Evolutionary conservation across 2,113 vertebrate species (phyloP).

Genomic region (Zeus faber): DNA sequence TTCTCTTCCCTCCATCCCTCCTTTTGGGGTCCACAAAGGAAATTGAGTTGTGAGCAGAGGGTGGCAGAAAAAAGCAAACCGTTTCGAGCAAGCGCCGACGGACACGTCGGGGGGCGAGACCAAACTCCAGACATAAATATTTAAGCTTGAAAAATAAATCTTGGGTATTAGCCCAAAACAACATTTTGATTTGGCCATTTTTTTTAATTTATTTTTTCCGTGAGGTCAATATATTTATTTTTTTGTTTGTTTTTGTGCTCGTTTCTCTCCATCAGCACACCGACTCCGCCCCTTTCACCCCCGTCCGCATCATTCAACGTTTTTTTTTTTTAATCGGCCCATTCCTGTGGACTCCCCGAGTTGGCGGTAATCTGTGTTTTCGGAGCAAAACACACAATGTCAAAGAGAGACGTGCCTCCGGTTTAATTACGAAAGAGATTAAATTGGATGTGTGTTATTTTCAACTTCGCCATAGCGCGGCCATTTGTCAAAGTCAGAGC

Average conservation of each 20-base stretch:
- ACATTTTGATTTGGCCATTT: too few relatives aligned
- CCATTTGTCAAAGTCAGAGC: slow-evolving; percentile 99
- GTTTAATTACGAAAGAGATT: slow-evolving; percentile 99
- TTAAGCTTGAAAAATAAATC: slow-evolving; percentile 30
- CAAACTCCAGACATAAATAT: slow-evolving; percentile 43
- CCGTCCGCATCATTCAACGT: slow-evolving; percentile 67
- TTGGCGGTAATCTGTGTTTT: slow-evolving; percentile 77
- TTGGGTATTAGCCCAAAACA: too few relatives aligned
- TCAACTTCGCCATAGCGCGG: slow-evolving; percentile 92
- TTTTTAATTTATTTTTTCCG: neutral
- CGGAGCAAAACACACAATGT: slow-evolving; percentile 92
- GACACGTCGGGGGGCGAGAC: slow-evolving; percentile 27
- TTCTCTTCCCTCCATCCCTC: slow-evolving; percentile 12
- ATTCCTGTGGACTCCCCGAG: slow-evolving; percentile 78
- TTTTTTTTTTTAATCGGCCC: slow-evolving; percentile 82
- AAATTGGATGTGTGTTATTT: slow-evolving; percentile 99
- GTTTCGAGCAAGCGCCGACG: slow-evolving; percentile 33
- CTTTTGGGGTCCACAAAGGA: slow-evolving; percentile 27
- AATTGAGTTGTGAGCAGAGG: slow-evolving; percentile 45
- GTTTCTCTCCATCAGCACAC: too few relatives aligned
- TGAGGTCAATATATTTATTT: neutral
- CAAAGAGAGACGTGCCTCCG: slow-evolving; percentile 93
- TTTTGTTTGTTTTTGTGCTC: neutral
- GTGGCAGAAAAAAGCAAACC: slow-evolving; percentile 51
- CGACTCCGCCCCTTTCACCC: slow-evolving; percentile 10